These are phyloP conservation scores for Ceratina australensis DNA, from an alignment of 1,140 invertebrate genomes.

Conservation along the genomic window DNA sequence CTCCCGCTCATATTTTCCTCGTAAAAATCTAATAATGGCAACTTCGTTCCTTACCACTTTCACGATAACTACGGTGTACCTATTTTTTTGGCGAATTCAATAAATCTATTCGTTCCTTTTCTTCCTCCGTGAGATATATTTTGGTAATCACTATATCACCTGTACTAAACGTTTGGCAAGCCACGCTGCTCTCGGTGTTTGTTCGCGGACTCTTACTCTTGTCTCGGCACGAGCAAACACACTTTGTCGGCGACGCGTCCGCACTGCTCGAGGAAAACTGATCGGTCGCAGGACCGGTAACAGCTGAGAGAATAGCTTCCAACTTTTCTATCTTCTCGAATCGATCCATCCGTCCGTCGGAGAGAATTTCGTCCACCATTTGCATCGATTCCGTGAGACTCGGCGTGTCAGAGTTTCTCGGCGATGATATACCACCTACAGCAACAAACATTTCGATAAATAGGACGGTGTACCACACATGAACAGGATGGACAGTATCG, in stretches of 20 bases:
- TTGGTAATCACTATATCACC: conserved; percentile 95
- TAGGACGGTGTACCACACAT: neutral
- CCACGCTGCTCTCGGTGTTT: conserved; percentile 72
- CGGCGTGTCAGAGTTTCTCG: conserved; percentile 88
- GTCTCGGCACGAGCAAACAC: conserved; percentile 80
- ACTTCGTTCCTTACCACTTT: conserved; percentile 55
- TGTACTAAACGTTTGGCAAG: conserved; percentile 93
- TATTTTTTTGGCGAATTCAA: conserved; percentile 74
- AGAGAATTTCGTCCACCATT: conserved; percentile 91
- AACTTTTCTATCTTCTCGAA: conserved; percentile 92
- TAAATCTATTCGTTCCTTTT: conserved; percentile 75
- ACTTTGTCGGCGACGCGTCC: conserved; percentile 73
- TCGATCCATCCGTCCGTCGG: conserved; percentile 90
- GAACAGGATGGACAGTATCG: neutral
- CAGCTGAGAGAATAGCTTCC: conserved; percentile 90
- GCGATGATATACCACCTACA: conserved; percentile 82
- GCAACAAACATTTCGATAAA: conserved; percentile 3
- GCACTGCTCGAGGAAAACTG: conserved; percentile 66
- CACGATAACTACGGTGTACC: conserved; percentile 51
- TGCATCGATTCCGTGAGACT: conserved; percentile 95
- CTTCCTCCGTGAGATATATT: conserved; percentile 88
- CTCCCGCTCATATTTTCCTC: conserved; percentile 30
- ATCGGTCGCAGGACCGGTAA: conserved; percentile 81
- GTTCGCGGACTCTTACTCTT: conserved; percentile 50
- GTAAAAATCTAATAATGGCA: conserved; percentile 63